A percentile compares a stretch with the other conserved stretches of the same genome.
Evolutionary conservation across 2,888 invertebrate species (phyloP).

Genomic region (Sarcophaga rosellei): DNA sequence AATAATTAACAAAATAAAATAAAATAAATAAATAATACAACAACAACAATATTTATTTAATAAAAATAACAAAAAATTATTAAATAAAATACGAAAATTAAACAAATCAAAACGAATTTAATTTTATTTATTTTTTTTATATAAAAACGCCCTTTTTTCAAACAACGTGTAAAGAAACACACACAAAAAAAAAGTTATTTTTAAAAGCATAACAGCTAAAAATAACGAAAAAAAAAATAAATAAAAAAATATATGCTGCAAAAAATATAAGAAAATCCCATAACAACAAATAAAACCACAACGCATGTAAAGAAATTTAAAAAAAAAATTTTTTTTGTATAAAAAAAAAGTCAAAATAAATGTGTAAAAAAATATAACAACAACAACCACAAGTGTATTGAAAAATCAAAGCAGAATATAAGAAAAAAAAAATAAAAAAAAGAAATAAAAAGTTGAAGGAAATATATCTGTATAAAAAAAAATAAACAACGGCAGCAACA

Average conservation of each 20-base stretch:
- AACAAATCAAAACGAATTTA: no score
- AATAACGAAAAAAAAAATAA: not conserved
- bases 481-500: constrained; percentile 14
- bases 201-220: no score
- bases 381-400: constrained; percentile 20
- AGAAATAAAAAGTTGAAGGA: constrained; percentile 36
- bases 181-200: no score
- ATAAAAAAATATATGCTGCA: not conserved
- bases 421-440: not conserved
- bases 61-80: constrained; percentile 34
- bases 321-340: not conserved
- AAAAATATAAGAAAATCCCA: not conserved
- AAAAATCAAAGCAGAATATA: not conserved
- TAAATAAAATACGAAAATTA: not conserved
- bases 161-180: no score
- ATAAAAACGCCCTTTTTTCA: no score
- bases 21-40: not conserved
- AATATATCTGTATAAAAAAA: constrained; percentile 37
- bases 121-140: no score
- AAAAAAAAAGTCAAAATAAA: constrained; percentile 18
- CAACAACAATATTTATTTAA: constrained; percentile 38
- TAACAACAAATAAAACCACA: not conserved
- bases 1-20: constrained; percentile 43
- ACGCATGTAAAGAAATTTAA: not conserved
- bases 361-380: constrained; percentile 27